Evolutionary conservation across 2,113 vertebrate species (phyloP), one percentile per base, ranked within the genome.

Genomic region (Ariopsis seemanni): DNA sequence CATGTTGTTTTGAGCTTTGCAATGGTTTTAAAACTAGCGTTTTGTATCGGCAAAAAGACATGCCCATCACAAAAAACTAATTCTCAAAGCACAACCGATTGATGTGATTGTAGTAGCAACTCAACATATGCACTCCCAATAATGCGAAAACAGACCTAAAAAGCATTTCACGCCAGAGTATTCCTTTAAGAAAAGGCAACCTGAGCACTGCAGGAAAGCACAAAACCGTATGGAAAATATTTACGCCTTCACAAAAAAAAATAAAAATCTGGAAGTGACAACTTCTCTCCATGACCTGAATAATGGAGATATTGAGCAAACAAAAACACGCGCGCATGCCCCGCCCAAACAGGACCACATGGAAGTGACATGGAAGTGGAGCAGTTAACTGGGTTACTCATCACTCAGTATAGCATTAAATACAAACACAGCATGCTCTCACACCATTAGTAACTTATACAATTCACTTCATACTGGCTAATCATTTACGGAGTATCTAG

Each of bases 281-380:
- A 48, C 52, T 18, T 27, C 27, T 60, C 18, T 22, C 18, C 18
- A 17, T 34, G 17, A 20, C 18, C 57, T 63, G 25, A 55, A 60
- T 55, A 42, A 48, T 69, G 52, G 10, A 69, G 50, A 65, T 67
- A 53, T 18, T 63, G 86, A 75, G 42, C 63, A 55, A 34, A 52
- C 86, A 55, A 9, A 53, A 50, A 53, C 48, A 0, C 74, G 5
- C 74, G 1, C 17, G 7, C n/a, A n/a, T n/a, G n/a, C 17, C 52
- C 60, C 74, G 63, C 48, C 60, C 75, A 80, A 42, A 27, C 17
- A 69, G 7, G 27, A 50, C 48, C 75, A 86, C 15, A 57, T 69
- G 84, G 74, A 53, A 79, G 58, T 78, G 84, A 85, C 72, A 77
- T 17, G 57, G 22, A 25, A 60, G 79, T 81, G 79, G 1, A 58